phyloP scores from a whole-genome alignment of 2,113 vertebrate genomes.

The Xiphophorus hellerii region DNA sequence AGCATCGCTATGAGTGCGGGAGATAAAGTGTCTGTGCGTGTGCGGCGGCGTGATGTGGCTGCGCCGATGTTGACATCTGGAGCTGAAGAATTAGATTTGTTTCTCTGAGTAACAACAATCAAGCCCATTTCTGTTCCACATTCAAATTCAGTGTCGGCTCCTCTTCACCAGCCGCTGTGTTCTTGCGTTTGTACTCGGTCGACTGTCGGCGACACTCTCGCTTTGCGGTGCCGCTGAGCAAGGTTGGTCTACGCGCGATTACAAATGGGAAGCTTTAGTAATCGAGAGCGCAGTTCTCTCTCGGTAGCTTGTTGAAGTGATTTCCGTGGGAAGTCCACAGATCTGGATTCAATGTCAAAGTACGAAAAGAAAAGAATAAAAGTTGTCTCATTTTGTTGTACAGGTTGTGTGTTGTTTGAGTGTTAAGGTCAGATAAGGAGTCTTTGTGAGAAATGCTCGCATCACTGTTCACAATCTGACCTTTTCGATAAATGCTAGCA shows the following conservation, averaged over 20 bases:
- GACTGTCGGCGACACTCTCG: constrained; percentile 36
- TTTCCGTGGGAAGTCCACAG: constrained; percentile 5
- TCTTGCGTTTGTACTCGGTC: constrained; percentile 52
- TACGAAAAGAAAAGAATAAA: background rate
- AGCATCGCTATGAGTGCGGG: background rate
- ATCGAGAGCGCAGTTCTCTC: background rate
- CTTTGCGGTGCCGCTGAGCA: constrained; percentile 20
- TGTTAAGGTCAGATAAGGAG: constrained; percentile 48
- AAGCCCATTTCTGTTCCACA: constrained; percentile 44
- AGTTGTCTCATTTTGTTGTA: background rate
- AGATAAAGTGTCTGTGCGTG: background rate
- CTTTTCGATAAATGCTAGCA: constrained; percentile 36
- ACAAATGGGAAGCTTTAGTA: constrained; percentile 1
- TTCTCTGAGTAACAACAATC: constrained; percentile 48
- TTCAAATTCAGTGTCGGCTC: constrained; percentile 47
- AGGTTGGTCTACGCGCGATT: constrained; percentile 23
- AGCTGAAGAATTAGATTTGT: constrained; percentile 51
- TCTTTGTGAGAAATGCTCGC: constrained; percentile 35
- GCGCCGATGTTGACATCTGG: constrained; percentile 43
- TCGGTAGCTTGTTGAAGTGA: constrained; percentile 2
- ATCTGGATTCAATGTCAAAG: background rate
- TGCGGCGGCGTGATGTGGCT: constrained; percentile 10
- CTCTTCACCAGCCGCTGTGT: constrained; percentile 19
- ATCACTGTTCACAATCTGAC: constrained; percentile 44
- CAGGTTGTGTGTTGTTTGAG: constrained; percentile 26